Base-by-base conservation (phyloP, 2,113 vertebrate species). In the Ranitomeya variabilis region DNA sequence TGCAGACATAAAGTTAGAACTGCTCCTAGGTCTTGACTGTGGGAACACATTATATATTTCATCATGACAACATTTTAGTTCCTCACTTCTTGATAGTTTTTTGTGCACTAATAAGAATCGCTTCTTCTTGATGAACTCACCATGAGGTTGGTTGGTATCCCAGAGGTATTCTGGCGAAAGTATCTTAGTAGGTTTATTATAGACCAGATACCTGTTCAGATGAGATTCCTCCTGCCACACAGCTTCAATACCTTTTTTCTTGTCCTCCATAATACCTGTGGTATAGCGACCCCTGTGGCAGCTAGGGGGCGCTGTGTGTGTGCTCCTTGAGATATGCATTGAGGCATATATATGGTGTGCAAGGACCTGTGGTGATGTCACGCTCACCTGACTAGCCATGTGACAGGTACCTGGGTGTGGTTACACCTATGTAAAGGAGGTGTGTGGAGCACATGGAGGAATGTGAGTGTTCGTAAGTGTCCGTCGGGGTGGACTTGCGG, bases 161-260 rank as follows among this genome's bases (percentile, higher is more conserved):
- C 95, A 96, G 90, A 92, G 94, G 91, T 95, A 96, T 90, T 95
- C 96, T 11, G 95, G 95, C 3, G 95, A 96, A 83, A 96, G 93
- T 37, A 96, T 91, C 13, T 93, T 90, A 3, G 91, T 94, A 0
- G 96, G 94, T 86, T 92, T 94, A 89, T 91, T 92, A 85, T 94
- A 89, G 7, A 95, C 91, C 79, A 96, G 86, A 88, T 94, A 96
- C 67, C 94, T 94, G 90, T 96, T 96, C 64, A 96, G 90, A 92
- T 96, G 95, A 91, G 95, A 95, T 90, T 96, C 95, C 85, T 96
- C 95, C 0, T 95, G 91, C 57, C 91, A 92, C 37, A 89, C 88
- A 31, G 94, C 93, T 87, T 71, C 90, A 9, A 94, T 52, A 1
- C 90, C 90, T 0, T 92, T 93, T 14, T 92, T 87, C 57, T 93